phyloP scores from a whole-genome alignment of 2,113 vertebrate genomes.

The Prinia subflava region DNA sequence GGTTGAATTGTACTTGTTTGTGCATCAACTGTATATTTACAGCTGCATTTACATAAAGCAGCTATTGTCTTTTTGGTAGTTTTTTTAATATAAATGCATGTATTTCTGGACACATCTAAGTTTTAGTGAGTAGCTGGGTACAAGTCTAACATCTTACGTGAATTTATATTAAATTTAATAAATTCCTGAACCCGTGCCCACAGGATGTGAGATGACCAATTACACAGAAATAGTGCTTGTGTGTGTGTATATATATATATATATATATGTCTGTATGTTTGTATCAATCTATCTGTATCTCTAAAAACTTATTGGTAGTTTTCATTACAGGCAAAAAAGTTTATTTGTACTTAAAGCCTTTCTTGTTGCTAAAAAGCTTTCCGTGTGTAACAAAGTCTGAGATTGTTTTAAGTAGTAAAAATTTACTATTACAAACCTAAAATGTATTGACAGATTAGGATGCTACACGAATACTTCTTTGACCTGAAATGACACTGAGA shows the following conservation, averaged over 20 bases:
- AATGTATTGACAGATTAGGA: background rate
- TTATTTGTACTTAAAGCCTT: background rate
- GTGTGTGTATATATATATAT: background rate
- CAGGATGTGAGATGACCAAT: background rate
- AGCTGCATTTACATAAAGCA: background rate
- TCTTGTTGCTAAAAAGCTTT: background rate
- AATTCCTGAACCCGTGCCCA: background rate
- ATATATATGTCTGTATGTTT: accelerated
- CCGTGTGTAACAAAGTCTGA: background rate
- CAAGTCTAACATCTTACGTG: background rate
- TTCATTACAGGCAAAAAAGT: background rate
- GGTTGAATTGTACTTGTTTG: background rate
- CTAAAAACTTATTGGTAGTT: background rate
- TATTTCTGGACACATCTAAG: background rate
- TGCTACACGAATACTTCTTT: background rate
- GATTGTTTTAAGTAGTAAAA: background rate
- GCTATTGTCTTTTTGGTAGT: background rate
- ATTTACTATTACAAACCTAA: background rate
- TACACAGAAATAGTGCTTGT: background rate
- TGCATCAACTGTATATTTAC: accelerated
- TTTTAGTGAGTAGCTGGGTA: background rate
- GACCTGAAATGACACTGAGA: background rate
- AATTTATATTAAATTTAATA: background rate
- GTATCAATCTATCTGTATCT: background rate
- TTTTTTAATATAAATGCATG: background rate